Evolutionary conservation across 1,140 invertebrate genomes (phyloP), one percentile per base, ranked within the genome.

Genomic region (Anthonomus grandis): DNA sequence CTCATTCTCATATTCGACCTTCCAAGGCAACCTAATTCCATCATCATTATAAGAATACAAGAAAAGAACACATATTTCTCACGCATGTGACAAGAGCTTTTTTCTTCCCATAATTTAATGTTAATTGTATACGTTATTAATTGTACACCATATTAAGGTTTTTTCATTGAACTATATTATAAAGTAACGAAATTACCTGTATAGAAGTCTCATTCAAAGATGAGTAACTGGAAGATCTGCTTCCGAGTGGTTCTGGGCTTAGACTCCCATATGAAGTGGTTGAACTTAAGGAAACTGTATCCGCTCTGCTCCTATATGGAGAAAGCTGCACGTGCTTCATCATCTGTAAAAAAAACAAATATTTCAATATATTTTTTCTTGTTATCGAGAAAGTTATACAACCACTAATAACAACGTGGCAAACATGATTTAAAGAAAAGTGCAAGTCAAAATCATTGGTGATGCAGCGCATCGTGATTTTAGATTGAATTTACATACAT

Each of bases 281-380:
- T 19, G 88, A 91, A 65, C 86, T 83, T 25, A 91, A 78, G 62
- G 87, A 90, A 50, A 91, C 81, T 53, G 87, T 89, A 76, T 92
- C 89, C 44, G 87, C 83, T 69, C 86, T 83, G 62, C 83, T 84
- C 72, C 87, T 80, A 76, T 87, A 84, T 58, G 89, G 88, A 62
- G 88, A 89, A 72, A 90, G 82, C 75, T 89, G 88, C 74, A 93
- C 89, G 86, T 91, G 89, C 78, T 91, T 91, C 80, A 91, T 79
- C 90, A 93, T 93, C 75, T 81, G 76, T 10, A 79, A 68, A 54
- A 62, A 57, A 50, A n/a, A n/a, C n/a, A 15, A 42, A 42, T 15
- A 15, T 0, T 15, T 34, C 31, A 13, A 13, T 12, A 34, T 34
- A n/a, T n/a, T n/a, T n/a, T n/a, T n/a, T n/a, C n/a, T n/a, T n/a